A percentile compares a stretch with the other conserved stretches of the same genome.
Evolutionary conservation across 2,888 invertebrate species (phyloP).

Genomic region (Epinotia bilunana): DNA sequence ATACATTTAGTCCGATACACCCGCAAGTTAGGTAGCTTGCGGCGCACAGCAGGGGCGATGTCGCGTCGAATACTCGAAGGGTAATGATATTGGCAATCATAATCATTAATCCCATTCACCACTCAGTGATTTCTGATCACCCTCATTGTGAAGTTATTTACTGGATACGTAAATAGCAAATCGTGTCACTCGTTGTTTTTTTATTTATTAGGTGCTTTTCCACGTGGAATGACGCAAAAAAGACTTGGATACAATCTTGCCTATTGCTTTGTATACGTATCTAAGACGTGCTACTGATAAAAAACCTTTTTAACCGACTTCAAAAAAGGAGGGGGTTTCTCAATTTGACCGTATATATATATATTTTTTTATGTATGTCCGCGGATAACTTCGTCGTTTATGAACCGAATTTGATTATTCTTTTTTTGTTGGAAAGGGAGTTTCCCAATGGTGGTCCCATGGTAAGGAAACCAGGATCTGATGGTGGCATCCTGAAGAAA

Average conservation of each 20-base stretch:
- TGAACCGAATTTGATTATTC: too few species aligned
- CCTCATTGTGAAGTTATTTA: conserved; percentile 25
- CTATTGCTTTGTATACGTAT: background rate
- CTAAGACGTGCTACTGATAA: too few species aligned
- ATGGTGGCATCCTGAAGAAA: too few species aligned
- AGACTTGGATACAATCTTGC: conserved; percentile 19
- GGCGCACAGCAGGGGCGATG: conserved; percentile 28
- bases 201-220: conserved; percentile 27
- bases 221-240: conserved; percentile 34
- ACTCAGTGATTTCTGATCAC: conserved; percentile 38
- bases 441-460: too few species aligned
- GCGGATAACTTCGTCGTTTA: too few species aligned
- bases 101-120: conserved; percentile 35
- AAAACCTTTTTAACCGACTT: too few species aligned
- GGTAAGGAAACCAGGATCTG: too few species aligned
- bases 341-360: too few species aligned
- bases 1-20: background rate
- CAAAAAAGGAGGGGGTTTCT: too few species aligned
- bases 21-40: background rate
- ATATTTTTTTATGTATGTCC: too few species aligned
- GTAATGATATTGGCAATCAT: conserved; percentile 39
- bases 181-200: conserved; percentile 40
- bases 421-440: too few species aligned
- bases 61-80: conserved; percentile 15
- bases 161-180: conserved; percentile 32